These are phyloP conservation scores for Agrotis clavis DNA, from an alignment of 2,888 invertebrate species.

Conservation along the genomic window DNA sequence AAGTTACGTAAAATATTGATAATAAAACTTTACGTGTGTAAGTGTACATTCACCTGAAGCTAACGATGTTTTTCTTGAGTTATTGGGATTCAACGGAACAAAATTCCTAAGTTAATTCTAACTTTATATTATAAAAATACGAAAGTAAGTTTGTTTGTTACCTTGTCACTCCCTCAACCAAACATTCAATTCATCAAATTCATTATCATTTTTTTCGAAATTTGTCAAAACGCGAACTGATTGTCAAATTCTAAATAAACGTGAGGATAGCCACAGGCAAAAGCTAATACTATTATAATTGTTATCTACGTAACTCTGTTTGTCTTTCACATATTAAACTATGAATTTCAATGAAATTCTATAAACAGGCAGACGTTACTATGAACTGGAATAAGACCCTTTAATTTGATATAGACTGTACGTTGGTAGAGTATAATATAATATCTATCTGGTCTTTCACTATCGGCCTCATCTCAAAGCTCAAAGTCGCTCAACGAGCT, in stretches of 20 bases:
- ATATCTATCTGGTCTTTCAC: too few relatives aligned
- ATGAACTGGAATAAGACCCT: not conserved
- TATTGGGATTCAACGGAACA: not conserved
- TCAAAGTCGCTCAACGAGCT: too few relatives aligned
- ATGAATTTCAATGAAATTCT: not conserved
- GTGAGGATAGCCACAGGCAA: too few relatives aligned
- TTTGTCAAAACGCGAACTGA: too few relatives aligned
- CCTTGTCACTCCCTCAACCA: too few relatives aligned
- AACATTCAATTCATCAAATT: too few relatives aligned
- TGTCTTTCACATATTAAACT: not conserved
- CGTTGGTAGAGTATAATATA: not conserved
- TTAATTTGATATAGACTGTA: not conserved
- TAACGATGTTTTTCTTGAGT: not conserved
- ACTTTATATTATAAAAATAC: not conserved
- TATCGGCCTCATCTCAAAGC: too few relatives aligned
- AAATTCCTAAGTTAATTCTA: not conserved
- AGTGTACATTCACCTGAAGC: not conserved
- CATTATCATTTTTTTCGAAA: too few relatives aligned
- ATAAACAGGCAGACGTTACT: not conserved
- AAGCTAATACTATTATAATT: too few relatives aligned
- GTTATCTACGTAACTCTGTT: not conserved
- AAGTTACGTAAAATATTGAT: constrained; percentile 27
- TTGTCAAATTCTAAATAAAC: too few relatives aligned
- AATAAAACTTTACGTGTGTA: not conserved
- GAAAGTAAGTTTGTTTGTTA: too few relatives aligned